These are phyloP conservation scores for Chaetops frenatus DNA, from an alignment of 2,113 vertebrate genomes.

Conservation along the genomic window DNA sequence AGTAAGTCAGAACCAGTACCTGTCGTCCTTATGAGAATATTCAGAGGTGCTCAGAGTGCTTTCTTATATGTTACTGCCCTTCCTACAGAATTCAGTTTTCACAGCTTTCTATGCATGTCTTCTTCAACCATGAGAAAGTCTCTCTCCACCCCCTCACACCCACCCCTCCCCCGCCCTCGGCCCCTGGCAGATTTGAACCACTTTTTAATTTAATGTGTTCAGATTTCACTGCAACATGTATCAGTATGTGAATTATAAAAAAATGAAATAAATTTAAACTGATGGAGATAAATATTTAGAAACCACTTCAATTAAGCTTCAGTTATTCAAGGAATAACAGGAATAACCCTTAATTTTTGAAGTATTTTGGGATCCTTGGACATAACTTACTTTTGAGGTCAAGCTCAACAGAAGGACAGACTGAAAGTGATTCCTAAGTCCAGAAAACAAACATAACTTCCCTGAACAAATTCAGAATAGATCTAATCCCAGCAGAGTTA, in stretches of 20 bases:
- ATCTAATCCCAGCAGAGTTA: not conserved
- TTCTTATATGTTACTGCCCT: not conserved
- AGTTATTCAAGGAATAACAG: not conserved
- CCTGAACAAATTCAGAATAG: not conserved
- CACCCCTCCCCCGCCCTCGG: too few relatives aligned
- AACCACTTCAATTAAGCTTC: not conserved
- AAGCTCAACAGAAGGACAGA: not conserved
- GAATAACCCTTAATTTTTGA: not conserved
- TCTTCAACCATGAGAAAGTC: not conserved
- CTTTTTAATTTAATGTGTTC: not conserved
- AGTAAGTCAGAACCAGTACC: not conserved
- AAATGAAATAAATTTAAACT: not conserved
- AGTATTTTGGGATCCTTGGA: not conserved
- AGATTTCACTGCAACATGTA: not conserved
- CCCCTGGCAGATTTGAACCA: not conserved
- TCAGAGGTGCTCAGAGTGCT: not conserved
- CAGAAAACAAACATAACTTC: not conserved
- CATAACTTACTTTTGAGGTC: conserved; percentile 13
- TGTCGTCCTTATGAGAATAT: not conserved
- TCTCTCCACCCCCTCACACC: too few relatives aligned
- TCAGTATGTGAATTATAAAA: not conserved
- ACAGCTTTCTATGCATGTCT: not conserved
- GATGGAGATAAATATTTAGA: not conserved
- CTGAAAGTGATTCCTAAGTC: conserved; percentile 29
- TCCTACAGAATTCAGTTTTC: not conserved